These are phyloP conservation scores for Craniophora ligustri DNA, from an alignment of 2,888 invertebrate genomes.

Conservation along the genomic window DNA sequence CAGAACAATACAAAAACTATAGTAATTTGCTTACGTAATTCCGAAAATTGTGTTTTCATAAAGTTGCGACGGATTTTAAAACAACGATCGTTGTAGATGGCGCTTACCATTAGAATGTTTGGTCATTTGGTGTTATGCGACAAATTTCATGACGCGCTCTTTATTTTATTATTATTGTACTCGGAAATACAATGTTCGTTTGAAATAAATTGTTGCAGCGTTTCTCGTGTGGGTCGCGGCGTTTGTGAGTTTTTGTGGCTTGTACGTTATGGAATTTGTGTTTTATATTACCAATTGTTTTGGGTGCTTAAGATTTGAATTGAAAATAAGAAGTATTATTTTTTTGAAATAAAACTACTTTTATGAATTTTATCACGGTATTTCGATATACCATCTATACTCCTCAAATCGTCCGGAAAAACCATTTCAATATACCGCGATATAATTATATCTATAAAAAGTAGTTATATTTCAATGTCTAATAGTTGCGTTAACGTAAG, in stretches of 20 bases:
- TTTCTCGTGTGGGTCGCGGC: slow-evolving; percentile 18
- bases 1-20: slow-evolving; percentile 35
- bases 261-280: slow-evolving; percentile 18
- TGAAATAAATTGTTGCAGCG: slow-evolving; percentile 36
- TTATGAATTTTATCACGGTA: no score
- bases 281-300: slow-evolving; percentile 20
- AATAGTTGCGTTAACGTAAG: no score
- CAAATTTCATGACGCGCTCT: slow-evolving; percentile 34
- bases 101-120: slow-evolving; percentile 19
- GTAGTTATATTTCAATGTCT: no score
- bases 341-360: no score
- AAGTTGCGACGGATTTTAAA: slow-evolving; percentile 46
- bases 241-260: slow-evolving; percentile 15
- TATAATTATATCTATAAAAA: no score
- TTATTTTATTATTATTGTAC: slow-evolving; percentile 53
- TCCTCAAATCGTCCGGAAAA: no score
- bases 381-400: no score
- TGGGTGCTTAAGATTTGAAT: neutral
- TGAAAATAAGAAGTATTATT: neutral
- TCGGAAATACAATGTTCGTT: slow-evolving; percentile 36
- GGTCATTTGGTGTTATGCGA: slow-evolving; percentile 22
- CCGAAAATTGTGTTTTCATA: slow-evolving; percentile 48
- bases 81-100: slow-evolving; percentile 31
- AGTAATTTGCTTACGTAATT: slow-evolving; percentile 45
- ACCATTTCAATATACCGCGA: no score